These are phyloP conservation scores for Drosophila micromelanica DNA, from an alignment of 1,140 invertebrate species.

Conservation along the genomic window DNA sequence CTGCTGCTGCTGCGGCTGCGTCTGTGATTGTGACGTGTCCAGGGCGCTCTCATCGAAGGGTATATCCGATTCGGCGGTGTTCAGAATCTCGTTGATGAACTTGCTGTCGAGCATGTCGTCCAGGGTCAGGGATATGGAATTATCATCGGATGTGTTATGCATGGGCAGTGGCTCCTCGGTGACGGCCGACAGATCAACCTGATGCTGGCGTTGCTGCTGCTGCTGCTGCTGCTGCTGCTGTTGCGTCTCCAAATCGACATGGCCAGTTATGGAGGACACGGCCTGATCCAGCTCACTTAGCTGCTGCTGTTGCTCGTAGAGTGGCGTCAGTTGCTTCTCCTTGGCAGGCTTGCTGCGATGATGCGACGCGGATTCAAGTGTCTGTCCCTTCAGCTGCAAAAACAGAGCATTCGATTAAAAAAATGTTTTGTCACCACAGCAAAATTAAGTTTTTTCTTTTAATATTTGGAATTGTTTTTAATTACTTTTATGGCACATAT, in stretches of 20 bases:
- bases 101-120: slow-evolving; percentile 81
- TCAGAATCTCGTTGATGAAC: slow-evolving; percentile 78
- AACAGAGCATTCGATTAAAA: not conserved
- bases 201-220: slow-evolving; percentile 27
- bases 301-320: slow-evolving; percentile 58
- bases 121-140: slow-evolving; percentile 75
- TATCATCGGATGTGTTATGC: slow-evolving; percentile 75
- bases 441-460: not conserved
- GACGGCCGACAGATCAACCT: slow-evolving; percentile 27
- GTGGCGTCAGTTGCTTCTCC: slow-evolving; percentile 40
- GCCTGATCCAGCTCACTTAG: slow-evolving; percentile 75
- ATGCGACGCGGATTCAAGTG: slow-evolving; percentile 9
- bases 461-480: not conserved
- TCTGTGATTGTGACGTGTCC: slow-evolving; percentile 62
- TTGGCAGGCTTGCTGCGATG: slow-evolving; percentile 71
- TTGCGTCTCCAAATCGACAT: slow-evolving; percentile 1
- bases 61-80: slow-evolving; percentile 60
- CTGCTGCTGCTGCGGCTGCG: slow-evolving; percentile 39
- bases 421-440: not conserved
- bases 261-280: slow-evolving; percentile 71
- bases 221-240: no score
- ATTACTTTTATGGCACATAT: not conserved
- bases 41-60: slow-evolving; percentile 75
- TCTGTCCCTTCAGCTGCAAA: slow-evolving; percentile 52
- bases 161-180: slow-evolving; percentile 64